Conservation (phyloP, 2,113 vertebrate species). For the Orcinus orca region DNA sequence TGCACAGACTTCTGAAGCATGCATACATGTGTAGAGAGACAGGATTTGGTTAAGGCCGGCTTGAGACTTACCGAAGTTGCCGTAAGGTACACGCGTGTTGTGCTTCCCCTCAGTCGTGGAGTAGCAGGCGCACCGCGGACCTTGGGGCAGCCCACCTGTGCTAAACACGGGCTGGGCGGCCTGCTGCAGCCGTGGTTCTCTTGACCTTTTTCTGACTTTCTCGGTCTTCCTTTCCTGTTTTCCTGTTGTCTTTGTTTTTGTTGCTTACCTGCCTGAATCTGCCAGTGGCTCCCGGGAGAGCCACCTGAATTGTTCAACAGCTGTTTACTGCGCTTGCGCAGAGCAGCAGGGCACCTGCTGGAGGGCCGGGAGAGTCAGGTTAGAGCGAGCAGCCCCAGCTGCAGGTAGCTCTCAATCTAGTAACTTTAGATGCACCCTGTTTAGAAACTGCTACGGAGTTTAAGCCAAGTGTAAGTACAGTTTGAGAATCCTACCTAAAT, state of each 20-base stretch:
- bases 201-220: not conserved
- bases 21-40: not conserved
- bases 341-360: not conserved
- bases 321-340: not conserved
- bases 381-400: not conserved
- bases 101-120: not conserved
- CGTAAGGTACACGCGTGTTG: rapidly evolving
- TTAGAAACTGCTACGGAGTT: not conserved
- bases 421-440: not conserved
- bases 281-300: not conserved
- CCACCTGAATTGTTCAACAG: not conserved
- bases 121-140: not conserved
- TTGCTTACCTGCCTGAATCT: not conserved
- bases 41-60: not conserved
- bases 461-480: not conserved
- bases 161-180: too few relatives aligned
- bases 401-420: not conserved
- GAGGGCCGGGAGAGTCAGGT: rapidly evolving
- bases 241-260: not conserved
- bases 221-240: not conserved
- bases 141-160: too few relatives aligned
- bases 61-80: not conserved
- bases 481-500: not conserved
- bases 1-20: not conserved
- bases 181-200: not conserved